These are phyloP conservation scores for Lamellibrachia luymesi DNA, from an alignment of 1,140 invertebrate genomes.

Conservation along the genomic window DNA sequence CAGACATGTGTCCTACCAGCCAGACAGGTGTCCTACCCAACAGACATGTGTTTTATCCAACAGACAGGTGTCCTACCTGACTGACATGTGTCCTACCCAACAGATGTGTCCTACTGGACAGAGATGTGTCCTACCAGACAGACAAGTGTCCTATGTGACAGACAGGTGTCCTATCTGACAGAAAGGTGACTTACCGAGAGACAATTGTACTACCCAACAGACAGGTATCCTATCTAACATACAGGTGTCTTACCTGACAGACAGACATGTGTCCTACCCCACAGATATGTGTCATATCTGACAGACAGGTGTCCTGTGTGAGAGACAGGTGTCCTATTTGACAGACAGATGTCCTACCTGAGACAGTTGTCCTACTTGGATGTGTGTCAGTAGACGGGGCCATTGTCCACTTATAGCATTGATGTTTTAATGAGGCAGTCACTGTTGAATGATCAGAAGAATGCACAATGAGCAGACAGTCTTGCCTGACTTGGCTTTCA, in stretches of 20 bases:
- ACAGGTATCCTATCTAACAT: neutral
- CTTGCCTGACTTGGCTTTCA: constrained; percentile 3
- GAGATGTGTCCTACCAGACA: neutral
- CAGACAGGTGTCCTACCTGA: neutral
- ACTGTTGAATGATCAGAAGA: neutral
- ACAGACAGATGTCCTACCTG: neutral
- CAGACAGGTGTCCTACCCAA: neutral
- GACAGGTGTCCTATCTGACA: neutral
- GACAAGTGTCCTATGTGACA: neutral
- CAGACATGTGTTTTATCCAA: too few species aligned
- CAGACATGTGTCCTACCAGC: neutral
- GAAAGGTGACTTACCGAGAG: neutral
- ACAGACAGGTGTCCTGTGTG: too few species aligned
- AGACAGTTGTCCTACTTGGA: neutral
- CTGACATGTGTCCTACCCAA: neutral
- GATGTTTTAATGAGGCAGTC: neutral
- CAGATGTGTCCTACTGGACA: neutral
- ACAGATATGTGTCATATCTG: too few species aligned
- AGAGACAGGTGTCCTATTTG: neutral
- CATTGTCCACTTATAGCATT: neutral
- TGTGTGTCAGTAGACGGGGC: neutral
- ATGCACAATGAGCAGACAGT: neutral
- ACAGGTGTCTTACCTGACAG: too few species aligned
- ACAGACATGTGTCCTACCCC: too few species aligned
- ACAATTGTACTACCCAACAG: neutral